These are phyloP conservation scores for Hesperophylax magnus DNA, from an alignment of 1,140 invertebrate species.

Conservation along the genomic window DNA sequence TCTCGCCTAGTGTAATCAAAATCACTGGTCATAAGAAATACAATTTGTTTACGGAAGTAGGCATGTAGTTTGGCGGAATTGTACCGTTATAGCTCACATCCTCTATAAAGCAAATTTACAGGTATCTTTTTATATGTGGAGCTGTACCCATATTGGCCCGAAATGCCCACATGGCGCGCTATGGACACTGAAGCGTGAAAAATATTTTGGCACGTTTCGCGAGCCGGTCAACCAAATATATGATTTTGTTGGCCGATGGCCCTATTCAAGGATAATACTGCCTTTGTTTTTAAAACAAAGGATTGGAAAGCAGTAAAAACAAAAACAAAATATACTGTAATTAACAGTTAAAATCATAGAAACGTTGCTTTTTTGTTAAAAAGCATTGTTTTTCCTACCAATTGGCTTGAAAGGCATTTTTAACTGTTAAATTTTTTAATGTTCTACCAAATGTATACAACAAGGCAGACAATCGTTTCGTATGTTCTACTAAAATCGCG, in stretches of 20 bases:
- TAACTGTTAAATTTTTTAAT: too few species aligned
- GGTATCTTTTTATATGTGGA: slow-evolving; percentile 11
- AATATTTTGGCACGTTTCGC: slow-evolving; percentile 16
- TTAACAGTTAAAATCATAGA: too few species aligned
- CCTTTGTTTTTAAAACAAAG: slow-evolving; percentile 11
- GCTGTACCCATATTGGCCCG: background rate
- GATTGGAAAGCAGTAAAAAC: background rate
- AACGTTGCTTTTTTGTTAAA: too few species aligned
- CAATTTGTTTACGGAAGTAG: background rate
- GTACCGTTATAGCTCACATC: slow-evolving; percentile 26
- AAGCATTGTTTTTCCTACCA: too few species aligned
- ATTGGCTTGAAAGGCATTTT: too few species aligned
- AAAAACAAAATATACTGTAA: background rate
- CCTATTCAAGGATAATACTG: background rate
- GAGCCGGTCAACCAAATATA: slow-evolving; percentile 13
- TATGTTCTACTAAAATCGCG: too few species aligned
- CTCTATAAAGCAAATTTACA: slow-evolving; percentile 4
- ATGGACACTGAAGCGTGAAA: slow-evolving; percentile 13
- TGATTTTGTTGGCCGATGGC: background rate
- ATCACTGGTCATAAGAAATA: too few species aligned
- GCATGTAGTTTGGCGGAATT: background rate
- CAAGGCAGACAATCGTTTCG: too few species aligned
- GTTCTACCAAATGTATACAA: too few species aligned
- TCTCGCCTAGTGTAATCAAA: too few species aligned
- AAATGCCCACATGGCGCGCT: slow-evolving; percentile 5